Percentiles rank a stretch among this genome's conserved stretches.
phyloP scores from a whole-genome alignment of 2,113 vertebrate species.

The Lutjanus erythropterus region DNA sequence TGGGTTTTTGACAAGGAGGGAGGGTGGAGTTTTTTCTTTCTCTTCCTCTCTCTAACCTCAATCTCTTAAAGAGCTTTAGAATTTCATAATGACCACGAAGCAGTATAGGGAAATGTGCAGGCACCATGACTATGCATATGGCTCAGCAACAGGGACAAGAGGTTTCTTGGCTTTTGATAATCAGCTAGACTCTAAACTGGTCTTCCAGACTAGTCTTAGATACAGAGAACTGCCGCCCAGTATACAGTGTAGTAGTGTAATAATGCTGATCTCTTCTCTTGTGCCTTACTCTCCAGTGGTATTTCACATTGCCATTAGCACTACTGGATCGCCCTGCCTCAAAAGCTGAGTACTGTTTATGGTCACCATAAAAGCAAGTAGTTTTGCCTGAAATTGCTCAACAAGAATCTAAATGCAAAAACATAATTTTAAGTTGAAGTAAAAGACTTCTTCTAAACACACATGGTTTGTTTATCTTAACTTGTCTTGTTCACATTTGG shows the following conservation, averaged over 20 bases:
- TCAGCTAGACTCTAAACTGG: neutral
- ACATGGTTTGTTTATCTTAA: too few relatives aligned
- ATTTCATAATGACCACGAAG: slow-evolving; percentile 59
- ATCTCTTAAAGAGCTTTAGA: slow-evolving; percentile 75
- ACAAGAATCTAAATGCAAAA: too few relatives aligned
- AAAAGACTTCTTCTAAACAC: too few relatives aligned
- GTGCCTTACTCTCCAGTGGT: neutral
- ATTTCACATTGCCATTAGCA: neutral
- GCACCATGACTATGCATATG: slow-evolving; percentile 7
- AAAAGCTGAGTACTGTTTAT: neutral
- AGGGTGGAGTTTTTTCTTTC: slow-evolving; percentile 13
- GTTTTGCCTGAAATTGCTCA: neutral
- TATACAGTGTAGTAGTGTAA: neutral
- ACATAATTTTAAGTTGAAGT: too few relatives aligned
- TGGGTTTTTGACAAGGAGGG: slow-evolving; percentile 5
- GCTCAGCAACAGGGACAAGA: slow-evolving; percentile 25
- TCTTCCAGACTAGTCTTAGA: neutral
- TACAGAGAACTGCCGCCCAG: neutral
- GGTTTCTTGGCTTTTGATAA: neutral
- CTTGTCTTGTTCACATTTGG: too few relatives aligned
- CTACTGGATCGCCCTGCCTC: neutral
- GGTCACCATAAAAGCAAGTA: neutral
- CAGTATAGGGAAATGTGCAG: slow-evolving; percentile 21
- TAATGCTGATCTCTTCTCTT: neutral
- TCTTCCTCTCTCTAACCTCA: slow-evolving; percentile 56